phyloP scores from a whole-genome alignment of 2,113 vertebrate species.

The Ellobius talpinus region DNA sequence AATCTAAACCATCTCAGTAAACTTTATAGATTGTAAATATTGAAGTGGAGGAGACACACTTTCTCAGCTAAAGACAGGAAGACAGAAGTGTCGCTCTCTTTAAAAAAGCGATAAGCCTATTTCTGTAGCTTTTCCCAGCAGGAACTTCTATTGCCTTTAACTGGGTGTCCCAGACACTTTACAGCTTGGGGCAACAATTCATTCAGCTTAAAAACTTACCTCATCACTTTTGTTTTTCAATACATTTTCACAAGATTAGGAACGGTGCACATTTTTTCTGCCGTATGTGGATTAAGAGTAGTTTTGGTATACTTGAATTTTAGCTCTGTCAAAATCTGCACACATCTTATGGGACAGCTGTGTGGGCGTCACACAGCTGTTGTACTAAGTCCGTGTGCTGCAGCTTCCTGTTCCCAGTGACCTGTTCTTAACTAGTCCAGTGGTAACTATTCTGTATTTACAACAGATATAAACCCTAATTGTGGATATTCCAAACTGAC shows the following conservation, averaged over 20 bases:
- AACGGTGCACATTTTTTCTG: not conserved
- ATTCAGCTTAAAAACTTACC: constrained; percentile 64
- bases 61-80: not conserved
- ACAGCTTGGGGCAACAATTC: constrained; percentile 66
- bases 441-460: not conserved
- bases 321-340: constrained; percentile 50
- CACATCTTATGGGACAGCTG: not conserved
- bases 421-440: not conserved
- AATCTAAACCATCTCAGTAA: not conserved
- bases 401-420: constrained; percentile 8
- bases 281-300: constrained; percentile 31
- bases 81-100: constrained; percentile 61
- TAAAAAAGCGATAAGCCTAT: constrained; percentile 52
- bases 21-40: constrained; percentile 2
- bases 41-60: constrained; percentile 13
- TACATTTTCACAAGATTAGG: constrained; percentile 68
- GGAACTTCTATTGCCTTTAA: constrained; percentile 68
- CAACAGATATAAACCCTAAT: not conserved
- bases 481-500: not conserved
- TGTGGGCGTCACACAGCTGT: not conserved
- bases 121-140: constrained; percentile 70
- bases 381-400: not conserved
- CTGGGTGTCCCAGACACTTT: constrained; percentile 64
- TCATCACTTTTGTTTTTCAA: constrained; percentile 62
- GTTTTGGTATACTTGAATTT: constrained; percentile 65